Percentiles rank a stretch among this genome's conserved stretches.
Evolutionary conservation across 1,140 invertebrate genomes (phyloP).

Genomic region (Manduca sexta): DNA sequence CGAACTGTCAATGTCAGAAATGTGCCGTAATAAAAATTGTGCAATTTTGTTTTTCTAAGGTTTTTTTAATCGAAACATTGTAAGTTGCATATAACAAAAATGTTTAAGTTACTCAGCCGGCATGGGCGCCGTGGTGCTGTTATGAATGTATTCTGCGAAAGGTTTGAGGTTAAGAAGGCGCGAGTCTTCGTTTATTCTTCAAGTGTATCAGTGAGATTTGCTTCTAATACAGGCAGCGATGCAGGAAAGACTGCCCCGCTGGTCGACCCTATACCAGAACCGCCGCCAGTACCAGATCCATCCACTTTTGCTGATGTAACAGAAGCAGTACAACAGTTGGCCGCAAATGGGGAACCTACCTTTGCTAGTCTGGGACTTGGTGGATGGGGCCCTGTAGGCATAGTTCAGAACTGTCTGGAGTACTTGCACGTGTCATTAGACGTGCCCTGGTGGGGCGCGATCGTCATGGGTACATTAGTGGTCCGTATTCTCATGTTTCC

Average conservation of each 20-base stretch:
- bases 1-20: slow-evolving; percentile 16
- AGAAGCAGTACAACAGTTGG: slow-evolving; percentile 59
- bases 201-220: slow-evolving; percentile 44
- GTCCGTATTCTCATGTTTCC: slow-evolving; percentile 87
- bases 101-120: slow-evolving; percentile 61
- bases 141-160: slow-evolving; percentile 46
- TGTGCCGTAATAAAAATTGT: slow-evolving; percentile 15
- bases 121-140: slow-evolving; percentile 49
- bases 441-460: slow-evolving; percentile 93
- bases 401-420: slow-evolving; percentile 87
- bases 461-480: slow-evolving; percentile 84
- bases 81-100: slow-evolving; percentile 17
- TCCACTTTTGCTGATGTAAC: slow-evolving; percentile 37
- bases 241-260: slow-evolving; percentile 44
- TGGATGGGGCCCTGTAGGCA: slow-evolving; percentile 83
- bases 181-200: slow-evolving; percentile 56
- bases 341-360: slow-evolving; percentile 81
- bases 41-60: not conserved
- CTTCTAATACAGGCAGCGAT: slow-evolving; percentile 41
- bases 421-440: slow-evolving; percentile 82
- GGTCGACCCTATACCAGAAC: slow-evolving; percentile 72
- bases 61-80: not conserved
- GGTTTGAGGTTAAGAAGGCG: slow-evolving; percentile 62
- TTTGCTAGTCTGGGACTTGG: slow-evolving; percentile 87
- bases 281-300: slow-evolving; percentile 64